Evolutionary conservation across 2,113 vertebrate species (phyloP).

Genomic region (Amphilophus citrinellus): DNA sequence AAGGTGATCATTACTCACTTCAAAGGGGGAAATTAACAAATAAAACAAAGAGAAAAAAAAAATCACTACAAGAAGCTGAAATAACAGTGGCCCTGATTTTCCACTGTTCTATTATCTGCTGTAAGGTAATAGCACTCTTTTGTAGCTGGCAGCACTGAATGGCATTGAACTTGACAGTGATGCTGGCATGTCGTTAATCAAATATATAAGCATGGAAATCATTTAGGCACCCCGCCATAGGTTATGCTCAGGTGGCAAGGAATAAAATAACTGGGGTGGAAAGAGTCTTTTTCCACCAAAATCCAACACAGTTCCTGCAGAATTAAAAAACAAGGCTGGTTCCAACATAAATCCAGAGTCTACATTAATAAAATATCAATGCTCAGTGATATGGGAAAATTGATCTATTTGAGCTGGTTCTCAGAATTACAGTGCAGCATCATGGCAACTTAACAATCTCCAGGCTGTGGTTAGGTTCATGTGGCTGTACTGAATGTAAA

Average conservation of each 20-base stretch:
- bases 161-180: slow-evolving; percentile 75
- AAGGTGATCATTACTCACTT: slow-evolving; percentile 58
- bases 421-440: slow-evolving; percentile 49
- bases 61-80: slow-evolving; percentile 37
- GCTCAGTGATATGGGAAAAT: slow-evolving; percentile 60
- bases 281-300: slow-evolving; percentile 49
- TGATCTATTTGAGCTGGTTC: slow-evolving; percentile 52
- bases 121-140: slow-evolving; percentile 61
- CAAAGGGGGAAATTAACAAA: slow-evolving; percentile 49
- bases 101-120: slow-evolving; percentile 43
- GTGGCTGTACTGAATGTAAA: neutral
- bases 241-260: slow-evolving; percentile 74
- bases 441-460: slow-evolving; percentile 25
- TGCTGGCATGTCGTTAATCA: slow-evolving; percentile 78
- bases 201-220: slow-evolving; percentile 79
- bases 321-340: slow-evolving; percentile 55
- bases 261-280: slow-evolving; percentile 75
- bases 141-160: slow-evolving; percentile 65
- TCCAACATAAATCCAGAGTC: slow-evolving; percentile 64
- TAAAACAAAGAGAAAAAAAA: slow-evolving; percentile 49
- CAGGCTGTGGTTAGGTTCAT: neutral
- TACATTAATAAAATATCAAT: slow-evolving; percentile 74
- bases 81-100: slow-evolving; percentile 29
- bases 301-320: slow-evolving; percentile 50
- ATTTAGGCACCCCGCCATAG: slow-evolving; percentile 60